These are phyloP conservation scores for Belonocnema kinseyi DNA, from an alignment of 1,140 invertebrate genomes.

Conservation along the genomic window DNA sequence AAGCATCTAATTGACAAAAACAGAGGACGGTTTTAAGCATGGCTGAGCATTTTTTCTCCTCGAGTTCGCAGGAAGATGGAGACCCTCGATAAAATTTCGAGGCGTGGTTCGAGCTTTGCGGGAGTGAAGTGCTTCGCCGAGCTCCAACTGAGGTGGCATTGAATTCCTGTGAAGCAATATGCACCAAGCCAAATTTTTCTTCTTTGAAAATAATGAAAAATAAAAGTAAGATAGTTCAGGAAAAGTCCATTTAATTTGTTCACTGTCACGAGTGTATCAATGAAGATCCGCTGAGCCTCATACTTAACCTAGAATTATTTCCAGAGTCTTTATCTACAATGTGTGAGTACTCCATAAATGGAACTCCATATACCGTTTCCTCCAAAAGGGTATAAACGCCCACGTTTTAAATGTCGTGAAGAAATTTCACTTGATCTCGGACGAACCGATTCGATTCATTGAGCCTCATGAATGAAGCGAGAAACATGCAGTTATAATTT, in stretches of 20 bases:
- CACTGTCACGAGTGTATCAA: too few species aligned
- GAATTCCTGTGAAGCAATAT: background rate
- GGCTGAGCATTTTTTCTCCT: background rate
- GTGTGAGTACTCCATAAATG: too few species aligned
- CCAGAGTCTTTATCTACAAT: too few species aligned
- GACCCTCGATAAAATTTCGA: slow-evolving; percentile 6
- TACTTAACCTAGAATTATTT: too few species aligned
- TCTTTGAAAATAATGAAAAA: too few species aligned
- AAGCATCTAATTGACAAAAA: background rate
- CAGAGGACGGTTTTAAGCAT: background rate
- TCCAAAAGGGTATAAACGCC: background rate
- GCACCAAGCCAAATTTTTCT: too few species aligned
- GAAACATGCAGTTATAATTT: background rate
- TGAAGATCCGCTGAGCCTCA: too few species aligned
- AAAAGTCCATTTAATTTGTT: too few species aligned
- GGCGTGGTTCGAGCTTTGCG: background rate
- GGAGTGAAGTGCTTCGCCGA: too few species aligned
- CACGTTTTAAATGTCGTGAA: background rate
- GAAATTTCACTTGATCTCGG: background rate
- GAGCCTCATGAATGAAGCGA: slow-evolving; percentile 5
- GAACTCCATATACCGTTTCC: too few species aligned
- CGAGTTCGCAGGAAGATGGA: background rate
- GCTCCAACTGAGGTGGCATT: background rate
- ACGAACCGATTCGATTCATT: slow-evolving; percentile 14
- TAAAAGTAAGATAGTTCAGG: too few species aligned